Conservation (phyloP, 2,113 vertebrate genomes). For the Orientallactaga bullata region DNA sequence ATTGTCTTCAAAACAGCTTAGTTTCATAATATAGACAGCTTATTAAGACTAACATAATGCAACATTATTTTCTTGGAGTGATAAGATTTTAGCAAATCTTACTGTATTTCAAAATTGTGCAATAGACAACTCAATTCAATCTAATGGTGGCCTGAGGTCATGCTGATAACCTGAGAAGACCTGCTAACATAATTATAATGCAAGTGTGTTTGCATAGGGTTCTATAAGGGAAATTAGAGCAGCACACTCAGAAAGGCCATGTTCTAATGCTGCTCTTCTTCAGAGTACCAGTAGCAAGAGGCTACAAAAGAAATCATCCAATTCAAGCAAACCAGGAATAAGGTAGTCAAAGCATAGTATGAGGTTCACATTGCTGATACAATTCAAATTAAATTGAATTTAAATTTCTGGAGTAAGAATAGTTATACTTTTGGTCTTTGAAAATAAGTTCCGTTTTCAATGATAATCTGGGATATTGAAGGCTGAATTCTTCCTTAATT, state of each 20-base stretch:
- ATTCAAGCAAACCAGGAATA: neutral
- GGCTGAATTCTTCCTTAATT: neutral
- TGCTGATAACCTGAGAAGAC: neutral
- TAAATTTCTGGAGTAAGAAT: neutral
- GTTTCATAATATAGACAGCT: neutral
- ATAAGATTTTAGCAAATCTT: neutral
- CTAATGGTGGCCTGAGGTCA: neutral
- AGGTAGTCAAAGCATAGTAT: neutral
- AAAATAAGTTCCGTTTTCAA: neutral
- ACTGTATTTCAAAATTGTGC: neutral
- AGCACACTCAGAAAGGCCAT: too few relatives aligned
- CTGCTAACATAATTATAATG: neutral
- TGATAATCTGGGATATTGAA: neutral
- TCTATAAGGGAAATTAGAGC: neutral
- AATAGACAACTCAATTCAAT: neutral
- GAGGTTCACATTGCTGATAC: neutral
- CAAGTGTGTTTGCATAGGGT: neutral
- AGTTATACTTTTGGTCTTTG: neutral
- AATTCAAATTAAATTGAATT: neutral
- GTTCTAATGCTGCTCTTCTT: neutral
- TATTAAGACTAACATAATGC: neutral
- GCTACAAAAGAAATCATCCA: neutral
- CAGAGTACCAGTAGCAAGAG: neutral
- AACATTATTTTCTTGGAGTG: neutral
- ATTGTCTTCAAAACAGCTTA: constrained; percentile 10